Percentiles rank a stretch among this genome's conserved stretches.
Conservation (phyloP, 2,888 invertebrate species). For the Cacoxenus indagator region DNA sequence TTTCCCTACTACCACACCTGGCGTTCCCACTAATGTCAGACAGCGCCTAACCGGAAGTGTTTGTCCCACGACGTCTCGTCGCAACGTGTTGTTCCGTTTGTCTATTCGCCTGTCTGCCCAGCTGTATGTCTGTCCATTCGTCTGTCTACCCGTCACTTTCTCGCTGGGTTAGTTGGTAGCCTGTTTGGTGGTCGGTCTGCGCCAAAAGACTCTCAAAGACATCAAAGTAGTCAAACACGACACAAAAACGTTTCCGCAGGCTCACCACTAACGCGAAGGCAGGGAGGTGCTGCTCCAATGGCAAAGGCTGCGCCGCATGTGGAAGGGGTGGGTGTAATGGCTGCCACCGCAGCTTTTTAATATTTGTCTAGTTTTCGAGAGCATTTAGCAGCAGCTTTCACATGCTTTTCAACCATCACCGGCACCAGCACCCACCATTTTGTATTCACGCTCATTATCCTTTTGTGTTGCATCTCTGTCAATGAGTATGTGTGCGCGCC, state of each 20-base stretch:
- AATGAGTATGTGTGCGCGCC: too few species aligned
- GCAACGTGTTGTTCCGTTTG: too few species aligned
- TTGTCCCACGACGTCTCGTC: neutral
- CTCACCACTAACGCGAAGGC: neutral
- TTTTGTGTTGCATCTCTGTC: too few species aligned
- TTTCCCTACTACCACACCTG: neutral
- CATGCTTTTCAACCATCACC: neutral
- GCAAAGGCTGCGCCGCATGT: neutral
- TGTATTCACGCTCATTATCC: neutral
- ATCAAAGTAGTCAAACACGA: constrained; percentile 5
- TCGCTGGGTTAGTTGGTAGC: too few species aligned
- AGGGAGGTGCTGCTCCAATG: neutral
- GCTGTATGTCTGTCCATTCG: neutral
- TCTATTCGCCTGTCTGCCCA: neutral
- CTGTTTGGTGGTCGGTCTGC: too few species aligned
- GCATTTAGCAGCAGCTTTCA: neutral
- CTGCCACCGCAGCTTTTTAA: neutral
- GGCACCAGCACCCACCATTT: neutral
- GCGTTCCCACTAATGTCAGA: neutral
- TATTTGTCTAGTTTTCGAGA: constrained; percentile 15
- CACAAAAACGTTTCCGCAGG: neutral
- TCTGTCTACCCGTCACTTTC: neutral
- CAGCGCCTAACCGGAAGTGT: constrained; percentile 1
- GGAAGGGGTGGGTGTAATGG: neutral
- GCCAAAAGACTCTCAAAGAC: constrained; percentile 2